phyloP scores from a whole-genome alignment of 2,797 vertebrate genomes.

The Aplochiton taeniatus region DNA sequence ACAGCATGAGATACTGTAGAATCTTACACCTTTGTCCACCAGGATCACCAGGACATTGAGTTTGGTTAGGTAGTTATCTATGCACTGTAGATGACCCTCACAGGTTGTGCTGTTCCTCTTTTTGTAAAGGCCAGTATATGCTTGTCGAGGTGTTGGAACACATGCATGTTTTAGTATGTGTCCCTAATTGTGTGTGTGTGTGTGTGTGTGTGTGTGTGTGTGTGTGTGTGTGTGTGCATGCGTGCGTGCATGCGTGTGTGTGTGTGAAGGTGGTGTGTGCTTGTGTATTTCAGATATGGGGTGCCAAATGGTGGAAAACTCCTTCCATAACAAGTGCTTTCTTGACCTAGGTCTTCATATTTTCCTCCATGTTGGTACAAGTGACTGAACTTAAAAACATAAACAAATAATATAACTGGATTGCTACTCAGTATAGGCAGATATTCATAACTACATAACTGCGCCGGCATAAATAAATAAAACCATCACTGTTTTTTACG shows the following conservation, averaged over 20 bases:
- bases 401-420: no score
- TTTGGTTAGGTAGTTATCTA: slow-evolving; percentile 56
- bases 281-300: not conserved
- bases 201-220: slow-evolving; percentile 19
- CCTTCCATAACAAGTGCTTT: no score
- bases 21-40: slow-evolving; percentile 45
- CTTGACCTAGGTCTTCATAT: no score
- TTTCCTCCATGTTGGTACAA: no score
- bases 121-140: slow-evolving; percentile 57
- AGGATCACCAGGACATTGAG: slow-evolving; percentile 37
- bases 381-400: no score
- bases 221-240: slow-evolving; percentile 15
- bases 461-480: no score
- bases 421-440: no score
- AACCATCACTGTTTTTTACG: no score
- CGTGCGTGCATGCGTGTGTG: slow-evolving; percentile 6
- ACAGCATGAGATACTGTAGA: not conserved
- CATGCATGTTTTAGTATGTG: no score
- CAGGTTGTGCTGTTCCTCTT: slow-evolving; percentile 33
- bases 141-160: slow-evolving; percentile 26
- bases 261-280: not conserved
- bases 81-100: slow-evolving; percentile 60
- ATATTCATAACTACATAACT: no score
- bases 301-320: not conserved
- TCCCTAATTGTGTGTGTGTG: slow-evolving; percentile 7